Conservation (phyloP, 2,113 vertebrate species). For the Puntigrus tetrazona region DNA sequence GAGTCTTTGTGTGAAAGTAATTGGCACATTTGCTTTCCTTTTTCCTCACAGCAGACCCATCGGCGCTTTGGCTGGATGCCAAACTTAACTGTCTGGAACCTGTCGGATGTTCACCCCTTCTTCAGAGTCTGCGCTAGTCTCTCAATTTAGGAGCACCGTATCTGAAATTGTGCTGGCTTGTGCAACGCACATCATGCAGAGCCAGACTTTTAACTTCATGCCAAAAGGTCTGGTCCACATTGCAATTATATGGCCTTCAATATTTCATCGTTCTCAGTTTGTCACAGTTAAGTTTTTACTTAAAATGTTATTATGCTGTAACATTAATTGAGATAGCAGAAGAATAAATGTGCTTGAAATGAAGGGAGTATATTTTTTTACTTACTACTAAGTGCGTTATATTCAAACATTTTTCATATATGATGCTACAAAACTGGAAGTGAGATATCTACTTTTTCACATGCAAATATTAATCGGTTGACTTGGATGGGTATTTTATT, state of each 20-base stretch:
- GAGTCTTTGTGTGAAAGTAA: slow-evolving; percentile 9
- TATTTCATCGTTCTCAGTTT: too few species aligned
- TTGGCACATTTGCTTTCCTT: slow-evolving; percentile 1
- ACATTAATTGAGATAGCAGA: not conserved
- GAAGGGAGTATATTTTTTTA: not conserved
- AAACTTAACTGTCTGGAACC: not conserved
- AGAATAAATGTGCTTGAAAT: not conserved
- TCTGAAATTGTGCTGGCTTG: not conserved
- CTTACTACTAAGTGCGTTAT: not conserved
- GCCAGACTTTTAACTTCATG: not conserved
- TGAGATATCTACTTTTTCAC: not conserved
- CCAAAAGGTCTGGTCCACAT: not conserved
- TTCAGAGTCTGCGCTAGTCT: not conserved
- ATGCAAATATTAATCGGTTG: not conserved
- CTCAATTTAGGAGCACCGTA: not conserved
- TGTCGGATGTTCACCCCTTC: not conserved
- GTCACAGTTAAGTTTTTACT: not conserved
- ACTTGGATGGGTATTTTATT: not conserved
- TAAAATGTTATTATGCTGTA: not conserved
- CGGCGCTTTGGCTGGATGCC: not conserved
- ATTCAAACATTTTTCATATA: not conserved
- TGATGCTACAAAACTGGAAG: not conserved
- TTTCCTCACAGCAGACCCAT: not conserved
- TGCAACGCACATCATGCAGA: not conserved
- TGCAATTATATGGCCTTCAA: not conserved